Evolutionary conservation across 2,888 invertebrate genomes (phyloP).

Genomic region (Isoperla grammatica): DNA sequence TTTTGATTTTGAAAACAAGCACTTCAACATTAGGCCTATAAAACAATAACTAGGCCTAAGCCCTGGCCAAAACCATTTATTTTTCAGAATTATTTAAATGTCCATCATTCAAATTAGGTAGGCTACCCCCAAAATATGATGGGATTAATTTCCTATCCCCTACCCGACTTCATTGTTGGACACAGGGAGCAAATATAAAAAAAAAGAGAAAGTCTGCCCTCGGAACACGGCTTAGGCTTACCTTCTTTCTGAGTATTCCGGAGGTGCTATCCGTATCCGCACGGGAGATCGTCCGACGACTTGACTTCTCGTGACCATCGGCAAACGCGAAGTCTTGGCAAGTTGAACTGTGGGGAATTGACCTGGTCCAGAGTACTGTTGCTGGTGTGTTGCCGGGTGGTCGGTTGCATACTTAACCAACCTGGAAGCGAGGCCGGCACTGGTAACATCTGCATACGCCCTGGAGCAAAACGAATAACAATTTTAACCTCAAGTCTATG

Average conservation of each 20-base stretch:
- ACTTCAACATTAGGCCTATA: too few species aligned
- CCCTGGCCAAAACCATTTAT: too few species aligned
- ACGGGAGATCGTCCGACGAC: not conserved
- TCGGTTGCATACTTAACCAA: not conserved
- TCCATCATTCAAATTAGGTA: too few species aligned
- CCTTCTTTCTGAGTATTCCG: not conserved
- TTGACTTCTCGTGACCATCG: not conserved
- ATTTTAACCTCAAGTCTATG: too few species aligned
- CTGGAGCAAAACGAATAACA: not conserved
- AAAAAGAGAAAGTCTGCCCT: too few species aligned
- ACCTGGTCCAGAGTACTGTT: conserved; percentile 3
- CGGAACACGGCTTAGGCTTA: too few species aligned
- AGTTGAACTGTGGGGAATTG: conserved; percentile 8
- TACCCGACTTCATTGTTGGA: too few species aligned
- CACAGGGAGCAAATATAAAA: too few species aligned
- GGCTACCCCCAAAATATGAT: too few species aligned
- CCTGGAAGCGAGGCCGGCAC: conserved; percentile 6
- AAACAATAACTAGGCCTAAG: too few species aligned
- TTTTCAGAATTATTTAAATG: too few species aligned
- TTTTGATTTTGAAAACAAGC: not conserved
- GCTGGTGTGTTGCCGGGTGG: conserved; percentile 2
- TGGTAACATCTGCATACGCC: conserved; percentile 8
- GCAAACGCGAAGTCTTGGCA: not conserved
- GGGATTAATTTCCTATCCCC: too few species aligned
- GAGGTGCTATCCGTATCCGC: conserved; percentile 5